A percentile compares a stretch with the other conserved stretches of the same genome.
These are phyloP conservation scores for Adelges cooleyi DNA, from an alignment of 1,140 invertebrate genomes.

Conservation along the genomic window DNA sequence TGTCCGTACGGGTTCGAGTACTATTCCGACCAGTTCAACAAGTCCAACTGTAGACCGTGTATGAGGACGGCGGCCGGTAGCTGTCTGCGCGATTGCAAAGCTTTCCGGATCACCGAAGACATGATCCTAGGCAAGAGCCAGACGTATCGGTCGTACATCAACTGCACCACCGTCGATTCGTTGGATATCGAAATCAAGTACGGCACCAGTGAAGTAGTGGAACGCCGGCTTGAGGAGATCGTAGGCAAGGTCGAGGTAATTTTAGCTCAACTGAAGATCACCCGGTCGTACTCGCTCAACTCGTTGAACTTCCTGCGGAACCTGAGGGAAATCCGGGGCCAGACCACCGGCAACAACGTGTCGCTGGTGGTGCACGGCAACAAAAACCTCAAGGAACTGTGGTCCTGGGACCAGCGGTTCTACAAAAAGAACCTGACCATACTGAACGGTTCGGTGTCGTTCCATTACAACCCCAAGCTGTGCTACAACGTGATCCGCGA, in stretches of 20 bases:
- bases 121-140: background rate
- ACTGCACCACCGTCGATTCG: constrained; percentile 49
- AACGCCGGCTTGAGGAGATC: constrained; percentile 55
- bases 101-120: constrained; percentile 12
- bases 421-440: constrained; percentile 39
- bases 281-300: constrained; percentile 63
- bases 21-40: background rate
- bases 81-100: background rate
- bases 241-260: constrained; percentile 68
- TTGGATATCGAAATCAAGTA: constrained; percentile 69
- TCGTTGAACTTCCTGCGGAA: constrained; percentile 78
- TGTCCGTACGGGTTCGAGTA: constrained; percentile 56
- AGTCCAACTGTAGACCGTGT: constrained; percentile 11
- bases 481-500: constrained; percentile 66
- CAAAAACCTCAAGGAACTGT: constrained; percentile 81
- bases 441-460: constrained; percentile 60
- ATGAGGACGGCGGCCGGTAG: background rate
- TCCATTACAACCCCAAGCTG: constrained; percentile 90
- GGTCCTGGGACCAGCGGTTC: constrained; percentile 47
- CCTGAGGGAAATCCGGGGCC: constrained; percentile 55
- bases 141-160: background rate
- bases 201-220: constrained; percentile 38
- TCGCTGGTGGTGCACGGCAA: constrained; percentile 73
- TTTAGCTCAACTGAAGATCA: constrained; percentile 62
- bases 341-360: constrained; percentile 37